Evolutionary conservation across 2,113 vertebrate species (phyloP).

Genomic region (Rissa tridactyla): DNA sequence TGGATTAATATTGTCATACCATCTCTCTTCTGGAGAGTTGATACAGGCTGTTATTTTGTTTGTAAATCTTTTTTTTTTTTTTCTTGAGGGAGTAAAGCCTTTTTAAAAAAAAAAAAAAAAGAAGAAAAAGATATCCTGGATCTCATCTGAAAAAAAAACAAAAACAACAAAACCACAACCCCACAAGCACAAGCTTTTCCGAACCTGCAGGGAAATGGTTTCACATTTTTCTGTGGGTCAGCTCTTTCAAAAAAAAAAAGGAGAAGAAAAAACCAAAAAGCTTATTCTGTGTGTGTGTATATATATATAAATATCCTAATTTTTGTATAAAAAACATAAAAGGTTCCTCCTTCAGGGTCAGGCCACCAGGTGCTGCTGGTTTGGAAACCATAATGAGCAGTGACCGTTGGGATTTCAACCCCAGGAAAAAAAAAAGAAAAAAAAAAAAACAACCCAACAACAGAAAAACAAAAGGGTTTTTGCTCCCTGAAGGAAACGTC

Average conservation of each 20-base stretch:
- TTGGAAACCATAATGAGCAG: not conserved
- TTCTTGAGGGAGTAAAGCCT: slow-evolving; percentile 55
- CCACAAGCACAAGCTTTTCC: slow-evolving; percentile 57
- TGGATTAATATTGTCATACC: slow-evolving; percentile 73
- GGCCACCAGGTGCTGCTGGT: not conserved
- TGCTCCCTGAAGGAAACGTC: not conserved
- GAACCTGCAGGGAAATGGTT: slow-evolving; percentile 53
- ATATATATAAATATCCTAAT: not conserved
- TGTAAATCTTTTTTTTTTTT: slow-evolving; percentile 54
- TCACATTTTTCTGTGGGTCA: slow-evolving; percentile 3
- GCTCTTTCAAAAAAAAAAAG: not conserved
- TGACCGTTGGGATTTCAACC: not conserved
- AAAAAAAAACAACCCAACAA: no score
- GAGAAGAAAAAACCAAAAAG: not conserved
- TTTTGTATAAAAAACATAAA: not conserved
- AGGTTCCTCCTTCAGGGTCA: not conserved
- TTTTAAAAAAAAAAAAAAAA: not conserved
- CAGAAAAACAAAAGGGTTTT: not conserved
- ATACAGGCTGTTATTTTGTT: slow-evolving; percentile 63
- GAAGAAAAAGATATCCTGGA: not conserved
- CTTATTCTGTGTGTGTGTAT: not conserved
- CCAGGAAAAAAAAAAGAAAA: not conserved
- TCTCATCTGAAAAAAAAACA: slow-evolving; percentile 4
- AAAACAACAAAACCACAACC: not conserved
- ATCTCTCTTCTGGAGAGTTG: slow-evolving; percentile 70